A percentile compares a stretch with the other conserved stretches of the same genome.
These are phyloP conservation scores for Hyperopisus bebe DNA, from an alignment of 2,113 vertebrate species.

Conservation along the genomic window DNA sequence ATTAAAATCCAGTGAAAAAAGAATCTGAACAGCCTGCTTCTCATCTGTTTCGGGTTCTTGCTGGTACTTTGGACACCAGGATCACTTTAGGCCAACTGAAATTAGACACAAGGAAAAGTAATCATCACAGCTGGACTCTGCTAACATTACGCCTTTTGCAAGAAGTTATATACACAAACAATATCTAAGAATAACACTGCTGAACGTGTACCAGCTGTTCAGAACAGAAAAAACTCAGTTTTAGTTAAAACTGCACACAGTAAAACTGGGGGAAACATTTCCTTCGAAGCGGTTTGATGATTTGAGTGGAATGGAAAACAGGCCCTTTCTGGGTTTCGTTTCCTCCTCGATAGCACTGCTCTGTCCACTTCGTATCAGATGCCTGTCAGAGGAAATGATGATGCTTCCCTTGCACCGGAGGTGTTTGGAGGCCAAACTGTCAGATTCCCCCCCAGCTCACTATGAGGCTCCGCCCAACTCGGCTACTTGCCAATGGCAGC, in stretches of 20 bases:
- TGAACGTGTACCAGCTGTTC: slow-evolving; percentile 12
- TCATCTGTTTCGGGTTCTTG: slow-evolving; percentile 41
- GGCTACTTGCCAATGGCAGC: background rate
- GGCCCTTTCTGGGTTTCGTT: background rate
- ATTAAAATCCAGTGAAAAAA: background rate
- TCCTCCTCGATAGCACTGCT: background rate
- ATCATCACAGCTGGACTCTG: slow-evolving; percentile 39
- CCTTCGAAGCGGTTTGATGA: background rate
- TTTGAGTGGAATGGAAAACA: background rate
- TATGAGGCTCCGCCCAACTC: background rate
- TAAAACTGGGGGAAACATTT: background rate
- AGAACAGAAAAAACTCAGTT: background rate
- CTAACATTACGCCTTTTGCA: slow-evolving; percentile 20
- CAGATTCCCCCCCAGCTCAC: background rate
- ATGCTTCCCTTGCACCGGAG: background rate
- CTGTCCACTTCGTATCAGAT: background rate
- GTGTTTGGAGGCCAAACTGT: background rate
- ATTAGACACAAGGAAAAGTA: slow-evolving; percentile 44
- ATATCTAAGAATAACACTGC: background rate
- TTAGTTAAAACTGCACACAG: background rate
- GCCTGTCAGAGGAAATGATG: slow-evolving; percentile 3
- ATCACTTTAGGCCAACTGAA: slow-evolving; percentile 34
- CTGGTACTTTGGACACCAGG: slow-evolving; percentile 31
- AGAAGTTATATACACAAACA: background rate
- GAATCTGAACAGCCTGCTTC: slow-evolving; percentile 10